Evolutionary conservation across 2,888 invertebrate species (phyloP), one percentile per base, ranked within the genome.

Genomic region (Deilephila elpenor): DNA sequence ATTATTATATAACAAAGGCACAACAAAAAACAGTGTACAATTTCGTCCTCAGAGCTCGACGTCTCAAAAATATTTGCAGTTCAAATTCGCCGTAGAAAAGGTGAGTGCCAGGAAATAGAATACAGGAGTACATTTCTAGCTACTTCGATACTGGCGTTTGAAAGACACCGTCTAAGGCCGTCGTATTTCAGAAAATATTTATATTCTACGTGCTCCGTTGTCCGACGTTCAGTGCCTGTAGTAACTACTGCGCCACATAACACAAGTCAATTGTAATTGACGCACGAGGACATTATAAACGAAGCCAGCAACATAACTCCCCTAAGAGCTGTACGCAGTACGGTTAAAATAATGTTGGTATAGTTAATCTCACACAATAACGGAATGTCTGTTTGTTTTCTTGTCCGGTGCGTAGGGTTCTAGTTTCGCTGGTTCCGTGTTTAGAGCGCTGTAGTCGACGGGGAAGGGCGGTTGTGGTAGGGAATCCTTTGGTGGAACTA

Each of bases 391-490:
- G 86, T 96, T 96, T 72, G 96, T 96, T 88, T 96, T 96, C 82
- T 96, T 96, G 85, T 96, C 96, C 5, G 96, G 96, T 78, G 93
- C 95, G 83, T 97, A 97, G 77, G 96, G 96, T 88, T 97, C 97
- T 76, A 96, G 89, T 84, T 96, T 96, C 75, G 96, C 96, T 74
- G 96, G 96, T 80, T 96, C 96, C 3, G 96, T 96, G 90, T 96
- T 97, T 77, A 97, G 93, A 37, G 97, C 97, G 83, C 96, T 96
- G 90, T 97, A 97, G 93, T 97, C 97, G 72, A 97, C 96, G 3
- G 97, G 97, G 85, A 97, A 97, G 17, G 96, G 95, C 2, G 95
- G 95, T 72, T 95, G 93, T 0, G 95, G 95, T 17, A 95, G 86
- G 32, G 95, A 90, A 78, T 92, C 95, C 79, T 95, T 95, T 2